Conservation (phyloP, 1,140 invertebrate genomes). For the Venturia canescens region DNA sequence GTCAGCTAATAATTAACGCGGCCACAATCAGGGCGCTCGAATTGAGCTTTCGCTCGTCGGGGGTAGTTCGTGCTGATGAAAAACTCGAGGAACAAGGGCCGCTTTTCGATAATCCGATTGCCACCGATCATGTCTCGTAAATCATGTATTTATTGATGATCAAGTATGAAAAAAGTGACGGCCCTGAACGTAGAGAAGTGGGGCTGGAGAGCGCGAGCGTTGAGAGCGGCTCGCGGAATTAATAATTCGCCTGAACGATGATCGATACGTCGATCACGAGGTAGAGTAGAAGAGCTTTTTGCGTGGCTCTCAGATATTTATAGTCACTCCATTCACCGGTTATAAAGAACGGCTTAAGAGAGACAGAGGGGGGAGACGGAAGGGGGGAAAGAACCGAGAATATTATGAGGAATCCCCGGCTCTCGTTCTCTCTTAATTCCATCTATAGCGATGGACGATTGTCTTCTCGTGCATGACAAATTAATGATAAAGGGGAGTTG, state of each 20-base stretch:
- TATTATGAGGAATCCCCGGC: neutral
- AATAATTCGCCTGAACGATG: conserved; percentile 23
- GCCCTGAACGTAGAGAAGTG: neutral
- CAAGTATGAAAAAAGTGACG: neutral
- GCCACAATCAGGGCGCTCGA: too few relatives aligned
- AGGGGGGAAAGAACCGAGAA: neutral
- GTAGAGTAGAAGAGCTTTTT: neutral
- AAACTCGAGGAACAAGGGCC: too few relatives aligned
- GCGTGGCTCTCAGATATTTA: neutral
- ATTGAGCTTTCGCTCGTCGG: too few relatives aligned
- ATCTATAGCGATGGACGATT: conserved; percentile 7
- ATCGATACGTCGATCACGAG: conserved; percentile 1
- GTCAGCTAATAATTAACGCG: neutral
- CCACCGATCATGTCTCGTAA: neutral
- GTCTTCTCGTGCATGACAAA: neutral
- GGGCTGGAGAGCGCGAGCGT: neutral
- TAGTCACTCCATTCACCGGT: conserved; percentile 14
- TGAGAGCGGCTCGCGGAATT: neutral
- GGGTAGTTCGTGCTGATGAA: too few relatives aligned
- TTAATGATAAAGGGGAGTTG: neutral
- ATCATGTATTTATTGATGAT: neutral
- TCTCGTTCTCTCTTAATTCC: neutral
- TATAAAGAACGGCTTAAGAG: neutral
- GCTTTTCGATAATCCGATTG: neutral
- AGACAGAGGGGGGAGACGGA: neutral